Percentiles rank a stretch among this genome's conserved stretches.
These are phyloP conservation scores for Lymantria monacha DNA, from an alignment of 2,888 invertebrate species.

Conservation along the genomic window DNA sequence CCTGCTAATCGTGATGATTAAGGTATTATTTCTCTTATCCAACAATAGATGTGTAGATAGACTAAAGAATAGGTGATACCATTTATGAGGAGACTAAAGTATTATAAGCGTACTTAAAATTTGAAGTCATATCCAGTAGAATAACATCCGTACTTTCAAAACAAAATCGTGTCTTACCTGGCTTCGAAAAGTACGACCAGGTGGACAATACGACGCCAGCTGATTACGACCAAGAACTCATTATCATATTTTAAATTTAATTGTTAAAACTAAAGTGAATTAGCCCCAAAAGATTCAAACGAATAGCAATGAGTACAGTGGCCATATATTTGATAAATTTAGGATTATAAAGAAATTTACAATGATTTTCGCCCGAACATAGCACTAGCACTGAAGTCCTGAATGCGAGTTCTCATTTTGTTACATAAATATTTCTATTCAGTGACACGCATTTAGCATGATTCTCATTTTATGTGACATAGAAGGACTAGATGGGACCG, in stretches of 20 bases:
- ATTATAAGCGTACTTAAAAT: background rate
- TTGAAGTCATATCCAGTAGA: conserved; percentile 9
- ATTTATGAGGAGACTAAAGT: too few relatives aligned
- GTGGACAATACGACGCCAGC: conserved; percentile 44
- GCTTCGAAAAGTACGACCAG: conserved; percentile 33
- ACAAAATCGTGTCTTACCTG: conserved; percentile 26
- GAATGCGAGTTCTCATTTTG: too few relatives aligned
- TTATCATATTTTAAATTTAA: conserved; percentile 71
- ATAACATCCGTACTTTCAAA: background rate
- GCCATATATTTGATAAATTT: background rate
- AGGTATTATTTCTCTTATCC: too few relatives aligned
- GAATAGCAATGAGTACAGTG: conserved; percentile 24
- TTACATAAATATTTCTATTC: too few relatives aligned
- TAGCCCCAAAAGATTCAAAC: conserved; percentile 39
- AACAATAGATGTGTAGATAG: too few relatives aligned
- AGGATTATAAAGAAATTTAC: background rate
- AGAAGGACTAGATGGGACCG: too few relatives aligned
- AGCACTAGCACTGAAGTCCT: too few relatives aligned
- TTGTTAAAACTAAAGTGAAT: conserved; percentile 50
- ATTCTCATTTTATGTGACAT: too few relatives aligned
- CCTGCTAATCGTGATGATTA: too few relatives aligned
- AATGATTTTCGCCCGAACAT: too few relatives aligned
- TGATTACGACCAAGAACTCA: conserved; percentile 50
- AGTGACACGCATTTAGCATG: too few relatives aligned
- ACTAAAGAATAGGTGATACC: too few relatives aligned